A percentile compares a stretch with the other conserved stretches of the same genome.
Evolutionary conservation across 2,113 vertebrate species (phyloP).

Genomic region (Phocoena sinus): DNA sequence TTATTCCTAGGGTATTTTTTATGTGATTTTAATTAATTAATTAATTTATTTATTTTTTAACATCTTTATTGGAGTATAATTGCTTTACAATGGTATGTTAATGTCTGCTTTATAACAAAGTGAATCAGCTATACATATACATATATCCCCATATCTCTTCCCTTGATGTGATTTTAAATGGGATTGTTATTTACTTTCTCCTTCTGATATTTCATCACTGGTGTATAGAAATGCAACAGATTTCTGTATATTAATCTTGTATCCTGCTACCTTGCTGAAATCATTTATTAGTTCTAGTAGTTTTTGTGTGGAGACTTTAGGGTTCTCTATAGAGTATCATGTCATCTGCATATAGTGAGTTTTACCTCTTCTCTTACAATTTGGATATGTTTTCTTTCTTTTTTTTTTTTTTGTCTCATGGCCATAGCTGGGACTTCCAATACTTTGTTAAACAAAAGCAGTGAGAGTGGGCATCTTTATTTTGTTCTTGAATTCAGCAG

Average conservation of each 20-base stretch:
- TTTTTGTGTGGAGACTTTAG: background rate
- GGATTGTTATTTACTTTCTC: background rate
- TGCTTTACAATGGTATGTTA: too few species aligned
- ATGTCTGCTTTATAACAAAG: too few species aligned
- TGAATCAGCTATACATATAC: too few species aligned
- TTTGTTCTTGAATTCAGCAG: background rate
- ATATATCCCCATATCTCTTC: too few species aligned
- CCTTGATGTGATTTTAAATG: too few species aligned
- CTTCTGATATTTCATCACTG: background rate
- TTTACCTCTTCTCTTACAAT: background rate
- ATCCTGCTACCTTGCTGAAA: background rate
- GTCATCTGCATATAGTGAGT: background rate
- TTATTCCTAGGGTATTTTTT: background rate
- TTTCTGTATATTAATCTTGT: background rate
- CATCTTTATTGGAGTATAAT: too few species aligned
- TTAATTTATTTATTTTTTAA: too few species aligned
- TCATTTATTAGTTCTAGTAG: background rate
- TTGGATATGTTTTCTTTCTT: background rate
- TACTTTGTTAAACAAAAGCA: background rate
- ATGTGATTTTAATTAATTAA: too few species aligned
- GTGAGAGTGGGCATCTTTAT: background rate
- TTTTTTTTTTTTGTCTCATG: too few species aligned
- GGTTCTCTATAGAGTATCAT: background rate
- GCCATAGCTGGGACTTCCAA: background rate
- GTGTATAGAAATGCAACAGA: background rate